These are phyloP conservation scores for Ceramica pisi DNA, from an alignment of 2,888 invertebrate species.

Conservation along the genomic window DNA sequence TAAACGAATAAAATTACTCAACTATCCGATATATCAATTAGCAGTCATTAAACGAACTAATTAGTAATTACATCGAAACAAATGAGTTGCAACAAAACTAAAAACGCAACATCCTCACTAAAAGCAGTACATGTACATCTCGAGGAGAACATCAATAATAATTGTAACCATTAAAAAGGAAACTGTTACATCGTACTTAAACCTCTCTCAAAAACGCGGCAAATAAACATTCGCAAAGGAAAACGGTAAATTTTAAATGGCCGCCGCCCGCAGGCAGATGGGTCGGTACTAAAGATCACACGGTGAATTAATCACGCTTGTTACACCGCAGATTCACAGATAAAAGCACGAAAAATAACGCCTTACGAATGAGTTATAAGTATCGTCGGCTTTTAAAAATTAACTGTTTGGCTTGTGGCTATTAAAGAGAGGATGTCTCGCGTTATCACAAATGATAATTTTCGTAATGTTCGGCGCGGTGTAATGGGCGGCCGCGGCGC, in stretches of 20 bases:
- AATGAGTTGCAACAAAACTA: slow-evolving; percentile 40
- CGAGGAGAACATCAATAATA: slow-evolving; percentile 57
- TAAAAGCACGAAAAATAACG: slow-evolving; percentile 86
- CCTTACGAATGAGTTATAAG: slow-evolving; percentile 80
- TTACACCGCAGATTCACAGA: slow-evolving; percentile 84
- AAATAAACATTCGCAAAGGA: slow-evolving; percentile 70
- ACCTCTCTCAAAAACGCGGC: slow-evolving; percentile 62
- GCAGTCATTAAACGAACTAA: slow-evolving; percentile 47
- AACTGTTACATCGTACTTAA: slow-evolving; percentile 66
- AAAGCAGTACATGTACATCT: slow-evolving; percentile 41
- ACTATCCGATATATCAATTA: slow-evolving; percentile 49
- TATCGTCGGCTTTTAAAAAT: slow-evolving; percentile 77
- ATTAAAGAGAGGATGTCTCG: slow-evolving; percentile 70
- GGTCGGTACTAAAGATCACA: slow-evolving; percentile 75
- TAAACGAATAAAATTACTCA: slow-evolving; percentile 35
- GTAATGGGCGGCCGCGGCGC: slow-evolving; percentile 56
- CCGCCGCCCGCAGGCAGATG: slow-evolving; percentile 78
- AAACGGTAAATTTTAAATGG: slow-evolving; percentile 82
- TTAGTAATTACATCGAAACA: slow-evolving; percentile 52
- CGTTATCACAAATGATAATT: slow-evolving; percentile 73
- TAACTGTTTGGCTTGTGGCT: slow-evolving; percentile 80
- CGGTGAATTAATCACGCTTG: slow-evolving; percentile 86
- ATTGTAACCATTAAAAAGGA: slow-evolving; percentile 65
- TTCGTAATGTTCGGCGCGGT: slow-evolving; percentile 63
- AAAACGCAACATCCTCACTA: slow-evolving; percentile 40